Base-by-base conservation (phyloP, 2,113 vertebrate species). In the Chrysemys picta region DNA sequence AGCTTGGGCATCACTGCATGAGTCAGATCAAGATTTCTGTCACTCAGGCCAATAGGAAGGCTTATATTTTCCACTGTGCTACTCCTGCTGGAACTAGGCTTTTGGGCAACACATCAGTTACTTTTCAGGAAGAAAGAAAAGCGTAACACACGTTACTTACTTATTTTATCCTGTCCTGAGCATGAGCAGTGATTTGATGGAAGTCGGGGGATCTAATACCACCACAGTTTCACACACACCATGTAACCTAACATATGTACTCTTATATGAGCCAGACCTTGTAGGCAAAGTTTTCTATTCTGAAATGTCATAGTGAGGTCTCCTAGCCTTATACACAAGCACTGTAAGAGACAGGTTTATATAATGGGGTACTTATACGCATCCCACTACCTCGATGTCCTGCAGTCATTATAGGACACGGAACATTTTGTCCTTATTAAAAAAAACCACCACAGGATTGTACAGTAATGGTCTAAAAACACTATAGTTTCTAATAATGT, bases 21-120 rank as follows among this genome's bases (percentile, higher is more conserved):
- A 95, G 82, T 29, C 76, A 87, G 53, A 93, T 1, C 85, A 94
- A 90, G 78, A 42, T 85, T 94, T 96, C 95, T 95, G 88, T 89
- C 90, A 82, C 38, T 42, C 59, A 90, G 75, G 84, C 84, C 76
- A 84, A 89, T 81, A 90, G 82, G 57, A 95, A 96, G 94, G 93
- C 65, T 96, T 92, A 53, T 6, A 85, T 87, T 97, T 96, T 94
- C 89, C 87, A 93, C 54, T 80, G 52, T 76, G 89, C 35, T 80
- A 2, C 84, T 94, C 82, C 91, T 93, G 62, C 78, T 80, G 17
- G 80, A 89, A 69, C 49, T 85, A 57, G 49, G 75, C 25, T 92
- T 94, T 76, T 78, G 88, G 89, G 85, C 89, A 96, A 89, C 29
- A 35, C 4, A 93, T 65, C 83, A 92, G 42, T 80, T 88, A 88